Base-by-base conservation (phyloP, 2,797 vertebrate species). In the Leptatherina wallacei region DNA sequence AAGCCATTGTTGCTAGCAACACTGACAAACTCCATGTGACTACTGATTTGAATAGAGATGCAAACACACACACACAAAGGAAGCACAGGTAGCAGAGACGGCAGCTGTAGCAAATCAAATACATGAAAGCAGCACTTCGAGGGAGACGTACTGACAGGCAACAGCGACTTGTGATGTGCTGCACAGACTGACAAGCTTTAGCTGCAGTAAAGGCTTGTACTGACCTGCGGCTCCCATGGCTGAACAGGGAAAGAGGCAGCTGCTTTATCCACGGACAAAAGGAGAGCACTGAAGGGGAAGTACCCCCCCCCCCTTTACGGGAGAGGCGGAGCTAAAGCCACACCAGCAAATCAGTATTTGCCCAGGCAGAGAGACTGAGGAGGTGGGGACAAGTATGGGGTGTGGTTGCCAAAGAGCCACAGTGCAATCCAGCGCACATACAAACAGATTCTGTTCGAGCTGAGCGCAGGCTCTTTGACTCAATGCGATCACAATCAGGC, bases 201-300 rank as follows among this genome's bases (percentile, higher is more conserved):
- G 77, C 81, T 69, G 85, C 85, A 77, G 81, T 68, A 88, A 90
- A 89, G 88, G 78, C 69, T 32, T 77, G 80, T 93, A 95, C 95
- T 94, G 93, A 95, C 94, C 95, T 95, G 95, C 85, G 89, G 86
- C 85, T 93, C 94, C 94, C 94, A 95, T 95, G 93, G 92, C 91
- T 95, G 93, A 89, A 90, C 90, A 92, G 90, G 87, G 90, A 94
- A 89, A 94, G 86, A 93, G 82, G 90, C 87, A 93, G 92, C 91
- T 94, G 93, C 91, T 93, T 89, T 91, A 92, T 92, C 86, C 89
- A 89, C 83, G 80, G 91, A 95, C 93, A 95, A 94, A 94, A 93
- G 92, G 88, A 94, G 87, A 90, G 88, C 81, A 77, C 22, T 88
- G 85, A 59, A 78, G 78, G 81, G 89, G 88, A 80, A 76, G 75